Evolutionary conservation across 2,113 vertebrate species (phyloP), one percentile per base, ranked within the genome.

Genomic region (Pungitius pungitius): DNA sequence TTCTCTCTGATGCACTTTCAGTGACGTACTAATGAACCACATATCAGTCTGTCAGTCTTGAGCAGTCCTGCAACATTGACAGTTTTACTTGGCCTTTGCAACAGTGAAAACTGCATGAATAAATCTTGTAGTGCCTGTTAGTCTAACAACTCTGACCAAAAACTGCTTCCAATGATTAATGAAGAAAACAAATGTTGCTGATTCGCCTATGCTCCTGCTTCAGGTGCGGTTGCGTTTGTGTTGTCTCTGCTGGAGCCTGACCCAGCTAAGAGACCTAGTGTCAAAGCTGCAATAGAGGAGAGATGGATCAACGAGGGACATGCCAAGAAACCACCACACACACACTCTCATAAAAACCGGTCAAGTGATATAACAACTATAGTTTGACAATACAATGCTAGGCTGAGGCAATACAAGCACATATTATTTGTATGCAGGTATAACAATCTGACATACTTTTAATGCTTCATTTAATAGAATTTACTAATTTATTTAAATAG

Each of bases 191-290:
- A 75, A 59, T 3, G 2, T 39, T 15, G 30, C 7, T 27, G 7
- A 10, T 51, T 33, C 15, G 0, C 39, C 1, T 0, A 1, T 43
- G 11, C 5, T 61, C 14, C 3, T 39, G 11, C 6, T 73, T 22
- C 70, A 96, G 94, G 89, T 73, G 93, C 93, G 3, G 88, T 92
- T 45, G 89, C 91, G 6, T 95, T 96, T 55, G 91, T 95, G 72
- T 83, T 95, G 82, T 94, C 93, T 56, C 93, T 95, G 26, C 90
- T 96, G 69, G 93, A 97, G 83, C 93, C 94, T 0, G 93, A 96
- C 78, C 94, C 94, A 5, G 70, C 45, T 11, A 95, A 96, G 83
- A 91, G 94, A 9, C 93, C 94, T 49, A 92, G 89, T 64, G 68
- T 90, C 69, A 94, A 92, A 90, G 90, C 93, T 75, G 94, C 92